A percentile compares a stretch with the other conserved stretches of the same genome.
Evolutionary conservation across 2,797 vertebrate species (phyloP).

Genomic region (Phylloscopus collybita): DNA sequence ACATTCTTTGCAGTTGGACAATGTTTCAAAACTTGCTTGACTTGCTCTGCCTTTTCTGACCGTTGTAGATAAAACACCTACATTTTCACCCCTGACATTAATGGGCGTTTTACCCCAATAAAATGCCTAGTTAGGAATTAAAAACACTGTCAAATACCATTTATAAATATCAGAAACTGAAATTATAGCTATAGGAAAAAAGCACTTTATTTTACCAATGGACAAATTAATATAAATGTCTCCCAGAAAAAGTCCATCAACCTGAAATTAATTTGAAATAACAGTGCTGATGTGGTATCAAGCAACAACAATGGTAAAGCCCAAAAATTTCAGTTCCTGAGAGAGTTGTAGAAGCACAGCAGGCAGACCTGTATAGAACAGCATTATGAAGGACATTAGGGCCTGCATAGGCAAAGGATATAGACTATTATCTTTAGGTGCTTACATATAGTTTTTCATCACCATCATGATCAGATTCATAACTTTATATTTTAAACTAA

Average conservation of each 20-base stretch:
- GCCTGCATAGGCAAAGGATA: neutral
- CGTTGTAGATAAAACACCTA: neutral
- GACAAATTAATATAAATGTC: neutral
- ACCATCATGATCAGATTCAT: neutral
- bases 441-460: neutral
- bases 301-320: neutral
- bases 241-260: neutral
- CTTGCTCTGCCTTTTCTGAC: neutral
- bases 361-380: neutral
- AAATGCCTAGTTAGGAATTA: neutral
- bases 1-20: neutral
- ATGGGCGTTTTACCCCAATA: neutral
- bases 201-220: neutral
- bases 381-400: neutral
- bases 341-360: neutral
- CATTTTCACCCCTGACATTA: neutral
- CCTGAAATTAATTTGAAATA: neutral
- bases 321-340: neutral
- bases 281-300: neutral
- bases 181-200: neutral
- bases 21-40: neutral
- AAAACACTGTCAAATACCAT: neutral
- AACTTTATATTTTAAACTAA: neutral
- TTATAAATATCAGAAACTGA: neutral
- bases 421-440: neutral